These are phyloP conservation scores for Corythucha ciliata DNA, from an alignment of 2,888 invertebrate genomes.

Conservation along the genomic window DNA sequence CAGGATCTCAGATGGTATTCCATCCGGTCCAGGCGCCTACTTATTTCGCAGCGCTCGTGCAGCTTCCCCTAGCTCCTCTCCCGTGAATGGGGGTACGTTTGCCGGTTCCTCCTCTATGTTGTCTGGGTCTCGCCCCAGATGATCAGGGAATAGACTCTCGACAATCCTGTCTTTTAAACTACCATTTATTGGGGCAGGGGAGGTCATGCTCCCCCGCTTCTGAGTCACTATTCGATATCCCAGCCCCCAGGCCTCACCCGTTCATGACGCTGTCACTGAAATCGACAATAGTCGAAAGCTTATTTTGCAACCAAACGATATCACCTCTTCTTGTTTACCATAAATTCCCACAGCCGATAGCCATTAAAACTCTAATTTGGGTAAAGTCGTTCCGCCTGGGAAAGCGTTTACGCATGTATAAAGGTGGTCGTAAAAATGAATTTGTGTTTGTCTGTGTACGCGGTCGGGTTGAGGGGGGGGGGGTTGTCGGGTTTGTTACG, in stretches of 20 bases:
- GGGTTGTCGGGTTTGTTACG: no score
- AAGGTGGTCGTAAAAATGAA: no score
- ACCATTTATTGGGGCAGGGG: neutral
- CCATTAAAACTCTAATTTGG: no score
- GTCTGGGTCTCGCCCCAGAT: neutral
- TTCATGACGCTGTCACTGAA: no score
- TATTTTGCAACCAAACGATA: no score
- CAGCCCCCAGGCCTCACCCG: constrained; percentile 19
- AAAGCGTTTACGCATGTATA: no score
- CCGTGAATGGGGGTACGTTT: constrained; percentile 20
- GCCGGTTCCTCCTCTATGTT: neutral
- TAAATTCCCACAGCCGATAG: no score
- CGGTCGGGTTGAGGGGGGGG: no score
- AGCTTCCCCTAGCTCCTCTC: constrained; percentile 17
- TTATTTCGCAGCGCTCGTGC: constrained; percentile 18
- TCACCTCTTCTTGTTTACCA: no score
- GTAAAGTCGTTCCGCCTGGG: no score
- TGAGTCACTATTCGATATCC: constrained; percentile 11
- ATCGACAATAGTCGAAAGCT: no score
- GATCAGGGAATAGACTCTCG: constrained; percentile 11
- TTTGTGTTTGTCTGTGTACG: no score
- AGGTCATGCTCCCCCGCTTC: constrained; percentile 15
- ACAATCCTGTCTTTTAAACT: constrained; percentile 11
- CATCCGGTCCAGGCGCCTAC: constrained; percentile 22
- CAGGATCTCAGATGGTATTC: constrained; percentile 16